Evolutionary conservation across 2,888 invertebrate genomes (phyloP).

Genomic region (Nasonovia ribisnigri): DNA sequence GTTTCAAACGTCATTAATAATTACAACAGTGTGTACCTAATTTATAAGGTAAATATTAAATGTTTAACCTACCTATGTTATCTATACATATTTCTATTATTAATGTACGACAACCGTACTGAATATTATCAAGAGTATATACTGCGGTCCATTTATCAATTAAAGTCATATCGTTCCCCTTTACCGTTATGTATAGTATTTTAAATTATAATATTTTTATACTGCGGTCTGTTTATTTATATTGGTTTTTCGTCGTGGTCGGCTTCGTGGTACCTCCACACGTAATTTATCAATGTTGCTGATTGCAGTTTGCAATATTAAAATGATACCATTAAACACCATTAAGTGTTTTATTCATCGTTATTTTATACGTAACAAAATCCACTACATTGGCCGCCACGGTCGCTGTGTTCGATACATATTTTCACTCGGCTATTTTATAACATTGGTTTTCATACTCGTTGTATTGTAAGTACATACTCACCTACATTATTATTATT

Average conservation of each 20-base stretch:
- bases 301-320: not conserved
- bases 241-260: not conserved
- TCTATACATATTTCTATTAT: not conserved
- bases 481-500: not conserved
- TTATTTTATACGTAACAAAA: not conserved
- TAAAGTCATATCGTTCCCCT: not conserved
- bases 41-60: not conserved
- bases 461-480: not conserved
- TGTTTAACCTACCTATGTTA: not conserved
- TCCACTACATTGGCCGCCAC: not conserved
- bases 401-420: not conserved
- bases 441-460: not conserved
- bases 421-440: not conserved
- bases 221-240: not conserved
- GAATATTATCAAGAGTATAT: not conserved
- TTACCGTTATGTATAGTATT: not conserved
- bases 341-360: not conserved
- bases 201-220: not conserved
- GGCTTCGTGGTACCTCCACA: not conserved
- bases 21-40: not conserved
- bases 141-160: not conserved
- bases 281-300: not conserved
- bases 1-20: not conserved
- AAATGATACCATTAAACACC: not conserved
- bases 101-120: not conserved